Evolutionary conservation across 1,140 invertebrate genomes (phyloP), one percentile per base, ranked within the genome.

Genomic region (Leptinotarsa texana): DNA sequence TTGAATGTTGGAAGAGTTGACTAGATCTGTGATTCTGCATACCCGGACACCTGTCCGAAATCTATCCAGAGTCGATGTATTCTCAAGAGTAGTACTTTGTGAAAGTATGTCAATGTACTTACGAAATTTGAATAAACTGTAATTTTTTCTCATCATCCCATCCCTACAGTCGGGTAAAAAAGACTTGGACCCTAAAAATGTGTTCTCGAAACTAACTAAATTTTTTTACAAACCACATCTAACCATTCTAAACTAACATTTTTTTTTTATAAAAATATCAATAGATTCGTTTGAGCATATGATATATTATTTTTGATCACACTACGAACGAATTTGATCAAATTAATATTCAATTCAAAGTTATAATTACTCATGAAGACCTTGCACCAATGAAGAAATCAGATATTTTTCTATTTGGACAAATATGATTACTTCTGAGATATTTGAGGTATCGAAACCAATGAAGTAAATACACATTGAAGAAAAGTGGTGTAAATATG

Each of bases 121-220:
- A n/a, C 17, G 17, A 24, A 33, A 17, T 57, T 18, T 57, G 15
- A 17, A 47, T 47, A 49, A 47, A 73, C 71, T 62, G 71, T 49
- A 48, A 65, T 73, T 65, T 61, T 73, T 73, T 63, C 57, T 73
- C 17, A 18, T 73, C 13, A n/a, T 65, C 63, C 62, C 63, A 65
- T 73, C 62, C 24, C 61, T 62, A 42, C 33, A 73, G 71, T 73
- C 63, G 71, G 71, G 71, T 73, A 73, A 73, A 73, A 73, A 73
- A 73, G 71, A 65, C 47, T 73, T 70, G 69, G 69, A 63, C 63
- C 71, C 71, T 63, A 48, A 17, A 57, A 3, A 63, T 21, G 49
- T 49, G 6, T 70, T 70, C 63, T 63, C 42, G 22, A 65, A 63
- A 65, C 71, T 65, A 63, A 72, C 61, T 72, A 48, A 72, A 72